Base-by-base conservation (phyloP, 2,797 vertebrate genomes). In the Epinephelus malabaricus region DNA sequence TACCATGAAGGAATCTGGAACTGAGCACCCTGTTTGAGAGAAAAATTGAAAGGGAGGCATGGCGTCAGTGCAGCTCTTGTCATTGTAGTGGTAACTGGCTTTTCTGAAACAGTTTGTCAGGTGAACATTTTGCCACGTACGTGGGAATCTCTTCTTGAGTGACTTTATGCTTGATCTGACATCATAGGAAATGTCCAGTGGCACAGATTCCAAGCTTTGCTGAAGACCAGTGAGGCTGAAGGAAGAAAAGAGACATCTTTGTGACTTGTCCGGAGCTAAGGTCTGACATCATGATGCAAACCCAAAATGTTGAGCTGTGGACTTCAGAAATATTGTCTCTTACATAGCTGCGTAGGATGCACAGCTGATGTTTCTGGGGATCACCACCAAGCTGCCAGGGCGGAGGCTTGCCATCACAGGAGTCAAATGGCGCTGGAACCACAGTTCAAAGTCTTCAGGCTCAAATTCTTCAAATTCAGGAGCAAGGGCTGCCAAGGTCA, bases 281-380 rank as follows among this genome's bases (percentile, higher is more conserved):
- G 21, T 38, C 74, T 62, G 51, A 47, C n/a, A 15, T 51, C 17
- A 12, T 55, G 3, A 13, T 14, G 30, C 38, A n/a, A 67, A 53
- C 14, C 6, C 50, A 46, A 47, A 40, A 23, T 34, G 25, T 73
- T 13, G 21, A 17, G 21, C 40, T 63, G 18, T 51, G 38, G 14
- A 34, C 34, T 34, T 21, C 3, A 76, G 27, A 78, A 21, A 49
- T 25, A 27, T 55, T 11, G 8, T 51, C 30, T 74, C 89, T 81
- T 81, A 91, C 91, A 91, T 89, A 14, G 76, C 76, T 50, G 40
- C 2, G 38, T 86, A 89, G 54, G 80, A 87, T 49, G 21, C 54
- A 66, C 90, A 91, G 81, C 59, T 87, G 79, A 85, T 84, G 82
- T 87, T 83, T 7, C 6, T 49, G 69, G 91, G 88, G 60, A 92